Conservation (phyloP, 2,797 vertebrate genomes). For the Spinus pinus region DNA sequence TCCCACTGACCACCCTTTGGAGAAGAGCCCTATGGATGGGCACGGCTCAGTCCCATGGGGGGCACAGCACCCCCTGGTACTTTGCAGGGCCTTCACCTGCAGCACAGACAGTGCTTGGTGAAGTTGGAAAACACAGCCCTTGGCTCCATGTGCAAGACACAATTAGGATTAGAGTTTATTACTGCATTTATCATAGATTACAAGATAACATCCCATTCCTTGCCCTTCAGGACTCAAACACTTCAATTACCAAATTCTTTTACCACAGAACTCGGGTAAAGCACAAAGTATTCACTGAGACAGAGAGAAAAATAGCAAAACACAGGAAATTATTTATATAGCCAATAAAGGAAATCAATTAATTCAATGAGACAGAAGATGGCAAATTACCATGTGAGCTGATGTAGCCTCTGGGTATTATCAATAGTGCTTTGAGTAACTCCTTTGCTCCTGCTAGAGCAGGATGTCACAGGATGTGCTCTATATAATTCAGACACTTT, state of each 20-base stretch:
- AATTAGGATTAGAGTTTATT: background rate
- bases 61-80: background rate
- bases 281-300: background rate
- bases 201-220: background rate
- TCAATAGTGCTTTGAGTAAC: background rate
- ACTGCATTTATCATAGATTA: background rate
- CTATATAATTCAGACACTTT: background rate
- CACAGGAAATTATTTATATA: background rate
- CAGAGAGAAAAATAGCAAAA: background rate
- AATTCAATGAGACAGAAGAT: constrained; percentile 12
- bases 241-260: background rate
- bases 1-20: background rate
- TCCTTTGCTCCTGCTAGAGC: background rate
- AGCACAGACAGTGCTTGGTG: background rate
- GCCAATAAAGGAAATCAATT: constrained; percentile 18
- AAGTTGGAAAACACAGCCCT: background rate
- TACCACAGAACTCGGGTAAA: background rate
- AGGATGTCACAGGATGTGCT: background rate
- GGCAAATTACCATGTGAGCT: background rate
- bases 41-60: background rate
- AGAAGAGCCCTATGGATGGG: background rate
- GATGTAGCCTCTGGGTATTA: background rate
- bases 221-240: background rate
- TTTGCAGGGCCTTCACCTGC: background rate
- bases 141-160: background rate